Conservation (phyloP, 2,888 invertebrate genomes). For the Antheraea assamensis region DNA sequence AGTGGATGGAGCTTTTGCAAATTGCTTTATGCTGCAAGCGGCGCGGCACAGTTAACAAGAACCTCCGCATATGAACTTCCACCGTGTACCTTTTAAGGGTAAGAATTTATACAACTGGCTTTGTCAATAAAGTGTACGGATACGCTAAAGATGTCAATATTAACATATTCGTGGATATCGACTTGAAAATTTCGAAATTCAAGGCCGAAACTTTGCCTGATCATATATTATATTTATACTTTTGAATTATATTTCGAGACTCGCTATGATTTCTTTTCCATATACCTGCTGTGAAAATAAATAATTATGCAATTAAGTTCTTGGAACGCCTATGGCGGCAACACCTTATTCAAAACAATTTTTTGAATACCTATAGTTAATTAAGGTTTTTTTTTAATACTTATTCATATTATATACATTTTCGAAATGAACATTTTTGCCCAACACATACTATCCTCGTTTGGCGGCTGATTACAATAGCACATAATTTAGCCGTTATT, state of each 20-base stretch:
- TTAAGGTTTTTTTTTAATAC: not conserved
- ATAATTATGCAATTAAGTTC: not conserved
- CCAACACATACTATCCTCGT: no score
- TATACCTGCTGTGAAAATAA: not conserved
- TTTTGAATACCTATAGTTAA: not conserved
- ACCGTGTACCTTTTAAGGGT: conserved; percentile 12
- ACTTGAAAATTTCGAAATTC: not conserved
- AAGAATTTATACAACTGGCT: conserved; percentile 4
- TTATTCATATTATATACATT: not conserved
- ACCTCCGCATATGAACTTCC: conserved; percentile 49
- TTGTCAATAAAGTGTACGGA: not conserved
- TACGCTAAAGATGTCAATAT: not conserved
- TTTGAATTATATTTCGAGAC: not conserved
- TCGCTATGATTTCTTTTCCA: not conserved
- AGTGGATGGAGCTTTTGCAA: conserved; percentile 74
- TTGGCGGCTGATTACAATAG: no score
- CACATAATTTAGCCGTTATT: not conserved
- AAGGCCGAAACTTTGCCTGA: not conserved
- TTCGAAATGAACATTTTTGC: not conserved
- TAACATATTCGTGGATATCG: not conserved
- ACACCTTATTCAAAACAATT: not conserved
- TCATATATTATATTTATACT: not conserved
- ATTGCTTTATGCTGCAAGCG: conserved; percentile 77
- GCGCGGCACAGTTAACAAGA: conserved; percentile 64
- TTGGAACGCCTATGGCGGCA: not conserved